Conservation (phyloP, 1,140 invertebrate species). For the Tetraneura akinire region DNA sequence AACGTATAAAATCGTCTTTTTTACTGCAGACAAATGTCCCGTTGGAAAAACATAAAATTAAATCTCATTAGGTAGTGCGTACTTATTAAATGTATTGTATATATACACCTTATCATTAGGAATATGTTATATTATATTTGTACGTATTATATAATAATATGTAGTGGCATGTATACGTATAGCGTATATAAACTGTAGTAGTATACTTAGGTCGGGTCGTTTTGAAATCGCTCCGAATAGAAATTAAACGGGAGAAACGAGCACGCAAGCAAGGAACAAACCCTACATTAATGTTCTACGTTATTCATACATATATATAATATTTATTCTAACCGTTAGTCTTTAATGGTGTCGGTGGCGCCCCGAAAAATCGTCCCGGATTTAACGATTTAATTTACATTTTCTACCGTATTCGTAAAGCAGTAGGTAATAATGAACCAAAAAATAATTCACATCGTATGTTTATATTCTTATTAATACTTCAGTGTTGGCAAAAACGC, state of each 20-base stretch:
- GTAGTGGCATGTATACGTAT: no score
- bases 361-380: background rate
- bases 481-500: no score
- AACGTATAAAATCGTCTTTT: no score
- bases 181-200: no score
- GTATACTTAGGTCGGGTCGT: no score
- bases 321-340: background rate
- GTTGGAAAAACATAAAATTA: no score
- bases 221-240: background rate
- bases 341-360: background rate
- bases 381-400: slow-evolving; percentile 25
- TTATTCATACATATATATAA: background rate
- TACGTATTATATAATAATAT: no score
- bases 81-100: no score
- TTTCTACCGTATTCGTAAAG: background rate
- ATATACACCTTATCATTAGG: no score
- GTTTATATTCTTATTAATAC: background rate
- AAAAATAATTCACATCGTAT: background rate
- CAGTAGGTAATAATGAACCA: background rate
- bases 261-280: background rate
- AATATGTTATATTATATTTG: no score
- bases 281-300: background rate
- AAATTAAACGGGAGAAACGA: background rate
- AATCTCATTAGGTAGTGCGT: no score
- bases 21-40: no score